Evolutionary conservation across 1,140 invertebrate genomes (phyloP), one percentile per base, ranked within the genome.

Genomic region (Brachionus rubens): DNA sequence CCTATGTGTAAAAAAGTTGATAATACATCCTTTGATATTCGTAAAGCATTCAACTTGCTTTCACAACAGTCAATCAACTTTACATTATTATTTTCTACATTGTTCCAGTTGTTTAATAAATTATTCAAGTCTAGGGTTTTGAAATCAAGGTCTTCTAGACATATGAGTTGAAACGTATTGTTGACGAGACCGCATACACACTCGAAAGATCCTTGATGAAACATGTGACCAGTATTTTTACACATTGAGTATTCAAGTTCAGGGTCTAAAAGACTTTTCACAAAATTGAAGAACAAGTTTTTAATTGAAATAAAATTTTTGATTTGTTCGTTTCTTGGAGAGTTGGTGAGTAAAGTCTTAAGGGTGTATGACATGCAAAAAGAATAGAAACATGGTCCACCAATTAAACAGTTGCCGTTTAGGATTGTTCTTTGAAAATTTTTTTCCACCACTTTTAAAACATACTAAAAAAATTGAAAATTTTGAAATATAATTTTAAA

Each of bases 311-410:
- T 33, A 0, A 72, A 52, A 50, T 40, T 72, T 48, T 33, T 40
- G n/a, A 36, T 30, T 48, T 40, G 12, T 7, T n/a, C n/a, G n/a
- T n/a, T n/a, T n/a, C n/a, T n/a, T n/a, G n/a, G n/a, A n/a, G n/a
- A n/a, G n/a, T n/a, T n/a, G n/a, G n/a, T n/a, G n/a, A 40, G 50
- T 36, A 40, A 3, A 19, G 28, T 28, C 3, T 36, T 72, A 19
- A n/a, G 19, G 21, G 33, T 50, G 10, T 33, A 72, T 24, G 9
- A 12, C 3, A 50, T 41, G 10, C 30, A 36, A 41, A 50, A 72
- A 16, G 68, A 50, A 24, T 50, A 72, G 41, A 72, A 72, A 36
- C 68, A 72, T 12, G 68, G 68, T 48, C 68, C 68, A 24, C 68
- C 68, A 46, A 33, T 50, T 36, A 72, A 21, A 36, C 28, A 43